Evolutionary conservation across 2,797 vertebrate genomes (phyloP).

Genomic region (Acipenser transmontanus): DNA sequence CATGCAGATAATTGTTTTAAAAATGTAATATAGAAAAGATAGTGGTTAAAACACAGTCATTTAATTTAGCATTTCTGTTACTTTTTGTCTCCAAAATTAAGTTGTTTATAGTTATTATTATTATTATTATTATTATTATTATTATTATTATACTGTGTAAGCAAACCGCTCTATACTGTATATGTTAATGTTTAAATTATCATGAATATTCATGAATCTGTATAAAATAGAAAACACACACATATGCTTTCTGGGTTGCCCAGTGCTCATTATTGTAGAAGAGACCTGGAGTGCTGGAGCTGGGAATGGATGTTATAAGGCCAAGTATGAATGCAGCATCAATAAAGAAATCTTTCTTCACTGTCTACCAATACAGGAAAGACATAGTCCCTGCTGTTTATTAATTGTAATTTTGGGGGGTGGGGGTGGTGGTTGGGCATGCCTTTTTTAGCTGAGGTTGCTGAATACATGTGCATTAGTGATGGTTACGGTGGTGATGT

Average conservation of each 20-base stretch:
- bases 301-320: conserved; percentile 16
- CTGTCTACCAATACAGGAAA: conserved; percentile 12
- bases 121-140: too few species aligned
- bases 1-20: too few species aligned
- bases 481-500: conserved; percentile 18
- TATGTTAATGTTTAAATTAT: too few species aligned
- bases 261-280: conserved; percentile 17
- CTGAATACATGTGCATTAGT: conserved; percentile 28
- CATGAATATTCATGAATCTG: too few species aligned
- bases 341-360: conserved; percentile 13
- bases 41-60: too few species aligned
- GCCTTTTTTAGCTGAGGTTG: conserved; percentile 8
- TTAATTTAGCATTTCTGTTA: too few species aligned
- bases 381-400: conserved; percentile 6
- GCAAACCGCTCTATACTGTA: too few species aligned
- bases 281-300: conserved; percentile 13
- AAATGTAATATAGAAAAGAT: too few species aligned
- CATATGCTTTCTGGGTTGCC: conserved; percentile 4
- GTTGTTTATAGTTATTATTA: too few species aligned
- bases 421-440: neutral
- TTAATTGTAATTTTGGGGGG: conserved; percentile 15
- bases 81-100: too few species aligned
- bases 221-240: too few species aligned
- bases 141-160: too few species aligned
- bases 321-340: conserved; percentile 14